Base-by-base conservation (phyloP, 2,797 vertebrate species). In the Sitta carolinensis region DNA sequence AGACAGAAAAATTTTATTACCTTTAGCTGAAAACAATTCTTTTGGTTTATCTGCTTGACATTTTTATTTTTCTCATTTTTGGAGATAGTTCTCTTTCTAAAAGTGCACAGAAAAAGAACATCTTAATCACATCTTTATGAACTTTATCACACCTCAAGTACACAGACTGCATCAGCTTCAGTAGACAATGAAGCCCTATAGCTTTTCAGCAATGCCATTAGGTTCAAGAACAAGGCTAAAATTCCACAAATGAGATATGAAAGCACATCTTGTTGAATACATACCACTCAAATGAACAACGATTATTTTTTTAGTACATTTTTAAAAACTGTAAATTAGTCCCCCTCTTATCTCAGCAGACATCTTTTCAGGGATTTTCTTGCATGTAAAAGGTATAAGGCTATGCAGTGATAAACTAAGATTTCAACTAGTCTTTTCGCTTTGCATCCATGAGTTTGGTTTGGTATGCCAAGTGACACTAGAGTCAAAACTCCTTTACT, bases 91-190 rank as follows among this genome's bases (percentile, higher is more conserved):
- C 40, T 84, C 42, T 83, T 90, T 75, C 75, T 88, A 68, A n/a
- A 96, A 90, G 29, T 26, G 36, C 47, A n/a, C 16, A 88, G 48
- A 92, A 93, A 92, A 86, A 90, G 16, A 54, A 59, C 25, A 69
- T 58, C 36, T 93, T 86, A 78, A 83, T 21, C 5, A 52, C 26
- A 80, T 72, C 38, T 59, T 50, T 25, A 78, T 4, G 11, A 86
- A 47, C 47, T 66, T 51, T 48, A 69, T 43, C 47, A 88, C 36
- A 83, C 7, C 36, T 23, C 2, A 1, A 54, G 20, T 58, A 86
- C 16, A 72, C 5, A 59, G 54, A 61, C 23, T 74, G 5, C 25
- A 80, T 63, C 61, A 77, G 7, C 19, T 51, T 62, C 48, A 47
- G 18, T 14, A 89, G 16, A 64, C 17, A 74, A 11, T 19, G 22